These are phyloP conservation scores for Hermetia illucens DNA, from an alignment of 1,140 invertebrate species.

Conservation along the genomic window DNA sequence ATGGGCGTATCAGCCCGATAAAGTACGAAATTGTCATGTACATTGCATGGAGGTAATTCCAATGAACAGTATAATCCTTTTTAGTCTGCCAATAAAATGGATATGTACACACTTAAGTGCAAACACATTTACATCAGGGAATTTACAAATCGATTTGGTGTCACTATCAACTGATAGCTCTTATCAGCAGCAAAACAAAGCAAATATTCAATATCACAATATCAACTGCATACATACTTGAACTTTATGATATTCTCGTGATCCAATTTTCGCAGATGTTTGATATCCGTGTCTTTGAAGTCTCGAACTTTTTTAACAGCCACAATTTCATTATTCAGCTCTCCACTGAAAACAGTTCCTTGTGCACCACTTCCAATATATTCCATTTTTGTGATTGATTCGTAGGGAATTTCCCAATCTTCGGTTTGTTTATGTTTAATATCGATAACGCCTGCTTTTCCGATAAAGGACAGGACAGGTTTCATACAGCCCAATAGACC, in stretches of 20 bases:
- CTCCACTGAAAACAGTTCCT: constrained; percentile 88
- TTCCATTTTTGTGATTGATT: constrained; percentile 77
- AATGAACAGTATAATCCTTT: too few relatives aligned
- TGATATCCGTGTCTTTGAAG: constrained; percentile 87
- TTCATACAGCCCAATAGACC: constrained; percentile 74
- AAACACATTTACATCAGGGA: too few relatives aligned
- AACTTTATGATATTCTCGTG: constrained; percentile 96
- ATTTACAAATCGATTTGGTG: too few relatives aligned
- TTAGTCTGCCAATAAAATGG: too few relatives aligned
- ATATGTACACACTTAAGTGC: too few relatives aligned
- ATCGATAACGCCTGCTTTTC: constrained; percentile 44
- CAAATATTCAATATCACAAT: too few relatives aligned
- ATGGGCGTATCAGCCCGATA: too few relatives aligned
- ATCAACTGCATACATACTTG: too few relatives aligned
- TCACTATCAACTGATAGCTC: too few relatives aligned
- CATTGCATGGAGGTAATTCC: too few relatives aligned
- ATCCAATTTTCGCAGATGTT: constrained; percentile 84
- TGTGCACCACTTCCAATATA: constrained; percentile 94
- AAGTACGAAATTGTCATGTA: too few relatives aligned
- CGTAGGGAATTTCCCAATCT: constrained; percentile 92
- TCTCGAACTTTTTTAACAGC: constrained; percentile 95
- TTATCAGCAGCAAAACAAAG: too few relatives aligned
- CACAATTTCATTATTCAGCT: constrained; percentile 67
- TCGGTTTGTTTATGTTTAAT: constrained; percentile 37
- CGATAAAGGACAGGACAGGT: constrained; percentile 72